Evolutionary conservation across 2,888 invertebrate genomes (phyloP).

Genomic region (Lithophane socia): DNA sequence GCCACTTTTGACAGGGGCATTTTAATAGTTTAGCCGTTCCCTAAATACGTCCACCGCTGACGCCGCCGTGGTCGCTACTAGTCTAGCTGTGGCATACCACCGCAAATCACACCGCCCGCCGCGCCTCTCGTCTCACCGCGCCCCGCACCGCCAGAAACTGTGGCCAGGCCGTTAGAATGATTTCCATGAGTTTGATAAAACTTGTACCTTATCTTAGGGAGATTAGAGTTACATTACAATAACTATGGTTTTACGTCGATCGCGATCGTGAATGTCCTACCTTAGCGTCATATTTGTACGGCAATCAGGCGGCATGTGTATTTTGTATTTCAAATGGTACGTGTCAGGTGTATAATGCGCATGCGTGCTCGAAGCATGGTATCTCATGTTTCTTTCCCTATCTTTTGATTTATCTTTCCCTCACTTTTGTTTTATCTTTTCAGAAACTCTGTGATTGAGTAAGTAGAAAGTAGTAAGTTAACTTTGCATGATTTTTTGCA

Average conservation of each 20-base stretch:
- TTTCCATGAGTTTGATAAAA: not conserved
- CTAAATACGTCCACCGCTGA: too few species aligned
- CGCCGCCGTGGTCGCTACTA: too few species aligned
- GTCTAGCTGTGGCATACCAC: too few species aligned
- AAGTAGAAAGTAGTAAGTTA: slow-evolving; percentile 73
- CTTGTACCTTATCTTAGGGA: too few species aligned
- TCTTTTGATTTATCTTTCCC: slow-evolving; percentile 60
- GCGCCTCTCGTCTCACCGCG: too few species aligned
- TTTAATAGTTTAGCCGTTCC: too few species aligned
- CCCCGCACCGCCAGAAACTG: too few species aligned
- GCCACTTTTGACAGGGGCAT: too few species aligned
- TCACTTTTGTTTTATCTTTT: slow-evolving; percentile 72
- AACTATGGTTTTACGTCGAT: not conserved
- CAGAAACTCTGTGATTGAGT: slow-evolving; percentile 81
- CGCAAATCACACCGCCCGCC: too few species aligned
- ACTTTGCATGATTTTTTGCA: slow-evolving; percentile 42
- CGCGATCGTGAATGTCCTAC: not conserved
- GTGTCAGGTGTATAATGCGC: slow-evolving; percentile 1
- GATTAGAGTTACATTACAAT: not conserved
- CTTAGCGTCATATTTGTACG: not conserved
- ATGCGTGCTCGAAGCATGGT: slow-evolving; percentile 29
- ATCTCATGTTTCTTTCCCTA: slow-evolving; percentile 29
- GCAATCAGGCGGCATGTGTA: slow-evolving; percentile 2
- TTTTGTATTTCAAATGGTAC: not conserved
- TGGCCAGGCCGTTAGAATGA: too few species aligned